Evolutionary conservation across 2,113 vertebrate genomes (phyloP).

Genomic region (Nothocercus nigrocapillus): DNA sequence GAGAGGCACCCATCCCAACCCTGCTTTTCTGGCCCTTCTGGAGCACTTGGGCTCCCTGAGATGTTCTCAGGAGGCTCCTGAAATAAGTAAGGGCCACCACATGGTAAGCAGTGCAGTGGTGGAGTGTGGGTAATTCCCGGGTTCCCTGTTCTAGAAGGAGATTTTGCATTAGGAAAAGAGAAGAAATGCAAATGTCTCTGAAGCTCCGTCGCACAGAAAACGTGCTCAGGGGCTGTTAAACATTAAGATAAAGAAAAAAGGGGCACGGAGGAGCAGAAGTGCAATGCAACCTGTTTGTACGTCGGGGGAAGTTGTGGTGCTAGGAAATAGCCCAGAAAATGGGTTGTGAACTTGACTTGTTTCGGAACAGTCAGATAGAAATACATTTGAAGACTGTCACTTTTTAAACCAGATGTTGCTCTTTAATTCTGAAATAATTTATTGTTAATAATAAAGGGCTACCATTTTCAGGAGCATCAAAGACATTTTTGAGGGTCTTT

Average conservation of each 20-base stretch:
- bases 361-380: not conserved
- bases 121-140: not conserved
- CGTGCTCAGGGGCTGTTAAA: not conserved
- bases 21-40: not conserved
- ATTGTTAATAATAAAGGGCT: not conserved
- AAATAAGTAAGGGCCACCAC: not conserved
- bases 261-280: not conserved
- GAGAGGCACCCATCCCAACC: not conserved
- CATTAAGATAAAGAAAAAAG: not conserved
- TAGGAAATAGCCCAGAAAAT: rapidly evolving
- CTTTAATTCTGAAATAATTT: not conserved
- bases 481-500: not conserved
- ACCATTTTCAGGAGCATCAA: not conserved
- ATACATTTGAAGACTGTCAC: rapidly evolving
- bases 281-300: rapidly evolving
- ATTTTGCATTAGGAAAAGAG: not conserved
- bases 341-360: rapidly evolving
- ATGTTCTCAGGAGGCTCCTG: not conserved
- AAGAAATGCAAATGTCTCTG: not conserved
- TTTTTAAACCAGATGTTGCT: not conserved
- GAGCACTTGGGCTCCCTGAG: rapidly evolving
- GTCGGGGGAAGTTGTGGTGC: not conserved
- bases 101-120: too few relatives aligned
- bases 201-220: not conserved
- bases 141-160: not conserved